Evolutionary conservation across 2,113 vertebrate genomes (phyloP).

Genomic region (Monarcha castaneiventris): DNA sequence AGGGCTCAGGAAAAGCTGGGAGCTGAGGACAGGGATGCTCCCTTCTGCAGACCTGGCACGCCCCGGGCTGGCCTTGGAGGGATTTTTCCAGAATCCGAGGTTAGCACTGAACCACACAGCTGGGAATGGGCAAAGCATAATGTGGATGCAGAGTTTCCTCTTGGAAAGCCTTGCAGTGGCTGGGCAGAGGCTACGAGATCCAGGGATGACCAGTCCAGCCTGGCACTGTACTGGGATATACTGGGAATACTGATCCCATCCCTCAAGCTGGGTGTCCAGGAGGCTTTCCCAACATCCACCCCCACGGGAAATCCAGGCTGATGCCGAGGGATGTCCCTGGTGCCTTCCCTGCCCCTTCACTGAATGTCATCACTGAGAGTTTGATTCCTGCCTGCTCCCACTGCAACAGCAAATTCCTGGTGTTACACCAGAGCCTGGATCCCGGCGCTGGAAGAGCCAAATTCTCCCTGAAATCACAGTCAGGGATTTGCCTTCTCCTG

Average conservation of each 20-base stretch:
- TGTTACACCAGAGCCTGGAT: neutral
- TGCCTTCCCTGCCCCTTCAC: neutral
- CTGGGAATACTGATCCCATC: neutral
- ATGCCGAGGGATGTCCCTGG: neutral
- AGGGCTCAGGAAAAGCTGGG: neutral
- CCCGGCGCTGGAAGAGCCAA: accelerated
- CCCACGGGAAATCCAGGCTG: neutral
- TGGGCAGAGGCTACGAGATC: neutral
- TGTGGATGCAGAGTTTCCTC: neutral
- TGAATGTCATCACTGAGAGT: neutral
- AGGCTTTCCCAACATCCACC: neutral
- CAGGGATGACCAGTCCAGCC: neutral
- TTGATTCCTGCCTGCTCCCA: neutral
- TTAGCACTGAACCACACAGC: accelerated
- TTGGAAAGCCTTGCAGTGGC: neutral
- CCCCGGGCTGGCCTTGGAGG: neutral
- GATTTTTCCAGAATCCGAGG: neutral
- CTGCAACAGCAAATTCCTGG: neutral
- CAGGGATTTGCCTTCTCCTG: neutral
- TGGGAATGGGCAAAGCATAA: neutral
- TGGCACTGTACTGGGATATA: neutral
- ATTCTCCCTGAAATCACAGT: neutral
- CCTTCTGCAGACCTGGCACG: neutral
- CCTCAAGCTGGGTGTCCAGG: neutral
- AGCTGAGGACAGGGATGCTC: neutral